Percentiles rank a stretch among this genome's conserved stretches.
These are phyloP conservation scores for Empis livida DNA, from an alignment of 2,888 invertebrate genomes.

Conservation along the genomic window DNA sequence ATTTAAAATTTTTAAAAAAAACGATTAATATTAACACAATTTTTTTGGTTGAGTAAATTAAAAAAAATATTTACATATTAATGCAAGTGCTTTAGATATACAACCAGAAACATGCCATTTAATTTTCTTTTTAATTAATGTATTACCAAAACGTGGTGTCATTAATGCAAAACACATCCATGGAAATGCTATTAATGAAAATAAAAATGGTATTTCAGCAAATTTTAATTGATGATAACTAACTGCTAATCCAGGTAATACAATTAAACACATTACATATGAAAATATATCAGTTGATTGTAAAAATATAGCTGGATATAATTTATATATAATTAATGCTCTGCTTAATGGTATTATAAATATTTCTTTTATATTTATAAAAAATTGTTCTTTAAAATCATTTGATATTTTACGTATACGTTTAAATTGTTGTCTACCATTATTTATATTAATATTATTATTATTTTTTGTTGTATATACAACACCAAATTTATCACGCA, in stretches of 20 bases:
- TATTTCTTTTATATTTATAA: conserved; percentile 27
- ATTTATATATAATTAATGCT: conserved; percentile 27
- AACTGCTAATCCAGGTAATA: conserved; percentile 30
- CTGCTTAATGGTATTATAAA: conserved; percentile 27
- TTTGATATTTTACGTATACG: conserved; percentile 27
- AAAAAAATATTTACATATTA: conserved; percentile 24
- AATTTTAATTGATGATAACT: conserved; percentile 32
- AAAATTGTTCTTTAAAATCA: conserved; percentile 24
- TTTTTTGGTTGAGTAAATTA: background rate
- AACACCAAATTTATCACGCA: conserved; percentile 8
- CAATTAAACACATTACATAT: conserved; percentile 34
- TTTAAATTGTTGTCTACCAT: background rate
- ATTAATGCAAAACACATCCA: conserved; percentile 36
- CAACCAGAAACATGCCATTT: conserved; percentile 33
- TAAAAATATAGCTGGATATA: conserved; percentile 31
- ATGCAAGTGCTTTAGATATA: conserved; percentile 27
- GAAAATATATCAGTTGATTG: conserved; percentile 32
- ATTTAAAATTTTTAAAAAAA: no score
- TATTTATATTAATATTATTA: background rate
- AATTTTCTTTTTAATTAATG: conserved; percentile 27
- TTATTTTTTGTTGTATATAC: background rate
- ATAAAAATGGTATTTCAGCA: conserved; percentile 34
- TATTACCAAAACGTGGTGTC: conserved; percentile 33
- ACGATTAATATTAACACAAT: background rate
- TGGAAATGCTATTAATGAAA: conserved; percentile 33